Evolutionary conservation across 2,113 vertebrate genomes (phyloP).

Genomic region (Syngnathus floridae): DNA sequence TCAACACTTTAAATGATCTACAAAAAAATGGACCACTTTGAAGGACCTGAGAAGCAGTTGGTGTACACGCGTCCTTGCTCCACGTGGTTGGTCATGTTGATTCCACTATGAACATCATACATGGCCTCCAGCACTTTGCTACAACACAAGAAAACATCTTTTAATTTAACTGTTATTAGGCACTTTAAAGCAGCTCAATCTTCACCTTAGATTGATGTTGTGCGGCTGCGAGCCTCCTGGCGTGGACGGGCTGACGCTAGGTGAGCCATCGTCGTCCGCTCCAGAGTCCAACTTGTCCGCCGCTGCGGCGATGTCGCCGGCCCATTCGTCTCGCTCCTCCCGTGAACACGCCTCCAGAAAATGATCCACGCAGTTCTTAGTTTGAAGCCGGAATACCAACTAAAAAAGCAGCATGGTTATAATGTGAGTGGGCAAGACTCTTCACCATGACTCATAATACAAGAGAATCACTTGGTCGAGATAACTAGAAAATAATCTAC

Average conservation of each 20-base stretch:
- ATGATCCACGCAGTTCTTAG: conserved; percentile 77
- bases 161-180: too few relatives aligned
- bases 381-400: conserved; percentile 84
- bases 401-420: conserved; percentile 35
- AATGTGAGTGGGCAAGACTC: not conserved
- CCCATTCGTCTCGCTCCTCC: conserved; percentile 89
- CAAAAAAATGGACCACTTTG: not conserved
- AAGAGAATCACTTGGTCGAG: not conserved
- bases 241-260: not conserved
- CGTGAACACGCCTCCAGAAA: conserved; percentile 88
- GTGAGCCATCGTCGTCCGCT: not conserved
- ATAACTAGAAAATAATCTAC: not conserved
- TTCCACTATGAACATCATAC: conserved; percentile 79
- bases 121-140: conserved; percentile 87
- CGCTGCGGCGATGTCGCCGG: conserved; percentile 76
- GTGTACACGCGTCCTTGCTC: conserved; percentile 86
- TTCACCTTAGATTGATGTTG: conserved; percentile 80
- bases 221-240: conserved; percentile 59
- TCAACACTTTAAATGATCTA: not conserved
- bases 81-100: conserved; percentile 77
- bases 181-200: too few relatives aligned
- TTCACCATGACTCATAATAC: not conserved
- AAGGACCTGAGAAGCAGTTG: conserved; percentile 83
- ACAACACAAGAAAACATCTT: not conserved
- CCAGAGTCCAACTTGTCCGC: conserved; percentile 66